Base-by-base conservation (phyloP, 2,888 invertebrate genomes). In the Ophioninae sp. region DNA sequence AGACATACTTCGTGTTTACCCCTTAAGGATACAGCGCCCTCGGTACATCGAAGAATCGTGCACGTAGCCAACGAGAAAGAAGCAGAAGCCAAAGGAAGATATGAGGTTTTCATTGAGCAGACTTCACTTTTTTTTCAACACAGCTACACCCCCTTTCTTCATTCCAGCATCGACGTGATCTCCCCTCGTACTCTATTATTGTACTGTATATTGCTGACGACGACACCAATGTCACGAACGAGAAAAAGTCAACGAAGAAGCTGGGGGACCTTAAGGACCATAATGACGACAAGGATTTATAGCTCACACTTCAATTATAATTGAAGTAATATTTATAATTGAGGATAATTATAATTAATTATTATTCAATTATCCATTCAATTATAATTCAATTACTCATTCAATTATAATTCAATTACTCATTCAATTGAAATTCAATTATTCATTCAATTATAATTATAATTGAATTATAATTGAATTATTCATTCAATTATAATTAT, bases 291-390 rank as follows among this genome's bases (percentile, higher is more conserved):
- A 61, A 17, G 65, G 58, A 41, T 44, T 23, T 30, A 58, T 71
- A 63, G 56, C 68, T 56, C 3, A 37, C 72, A 37, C 77, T 64
- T 78, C 78, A 72, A 78, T 81, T 81, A 84, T 79, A 78, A 68
- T 81, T 61, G n/a, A n/a, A n/a, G n/a, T n/a, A n/a, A n/a, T n/a
- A n/a, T n/a, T n/a, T n/a, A n/a, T n/a, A n/a, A n/a, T n/a, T n/a
- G n/a, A n/a, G n/a, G n/a, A n/a, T n/a, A n/a, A n/a, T n/a, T n/a
- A n/a, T n/a, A n/a, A n/a, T n/a, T n/a, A n/a, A n/a, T n/a, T n/a
- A n/a, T n/a, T n/a, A n/a, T n/a, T n/a, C n/a, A n/a, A n/a, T n/a
- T n/a, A n/a, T n/a, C n/a, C n/a, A n/a, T n/a, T n/a, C n/a, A n/a
- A n/a, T n/a, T n/a, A n/a, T n/a, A n/a, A n/a, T n/a, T n/a, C n/a